Evolutionary conservation across 2,797 vertebrate species (phyloP).

Genomic region (Lacerta viridis): DNA sequence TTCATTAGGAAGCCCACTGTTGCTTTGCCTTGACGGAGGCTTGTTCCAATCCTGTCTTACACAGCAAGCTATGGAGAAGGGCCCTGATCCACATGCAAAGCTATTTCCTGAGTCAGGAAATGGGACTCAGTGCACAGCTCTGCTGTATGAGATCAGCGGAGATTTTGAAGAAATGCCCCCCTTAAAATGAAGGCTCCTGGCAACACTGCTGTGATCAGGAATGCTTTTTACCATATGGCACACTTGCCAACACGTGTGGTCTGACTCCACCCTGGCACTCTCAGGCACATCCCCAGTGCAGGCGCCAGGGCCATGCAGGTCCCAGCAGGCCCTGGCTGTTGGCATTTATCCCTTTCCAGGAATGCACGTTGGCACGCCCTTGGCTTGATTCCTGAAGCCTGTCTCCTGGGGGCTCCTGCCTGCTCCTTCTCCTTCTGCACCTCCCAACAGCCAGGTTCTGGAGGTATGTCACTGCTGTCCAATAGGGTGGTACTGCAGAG

Average conservation of each 20-base stretch:
- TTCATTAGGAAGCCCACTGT: neutral
- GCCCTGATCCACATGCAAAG: too few species aligned
- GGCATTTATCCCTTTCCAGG: constrained; percentile 17
- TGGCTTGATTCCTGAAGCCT: constrained; percentile 32
- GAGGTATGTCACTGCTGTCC: neutral
- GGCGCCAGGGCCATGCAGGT: neutral
- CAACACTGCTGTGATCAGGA: constrained; percentile 14
- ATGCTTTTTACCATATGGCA: constrained; percentile 4
- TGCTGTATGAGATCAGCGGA: neutral
- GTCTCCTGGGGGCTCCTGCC: neutral
- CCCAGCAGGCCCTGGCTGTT: neutral
- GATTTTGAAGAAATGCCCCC: neutral
- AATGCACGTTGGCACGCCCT: constrained; percentile 34
- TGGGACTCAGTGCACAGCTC: neutral
- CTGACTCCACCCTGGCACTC: neutral
- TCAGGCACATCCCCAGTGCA: neutral
- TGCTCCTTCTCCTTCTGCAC: neutral
- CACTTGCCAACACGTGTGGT: constrained; percentile 24
- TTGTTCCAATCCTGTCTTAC: neutral
- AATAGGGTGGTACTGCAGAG: neutral
- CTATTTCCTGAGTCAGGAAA: neutral
- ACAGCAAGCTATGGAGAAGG: neutral
- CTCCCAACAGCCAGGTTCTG: neutral
- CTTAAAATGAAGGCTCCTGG: constrained; percentile 16
- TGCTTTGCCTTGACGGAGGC: neutral